Evolutionary conservation across 2,113 vertebrate genomes (phyloP), one percentile per base, ranked within the genome.

Genomic region (Calyptommatus sinebrachiatus): DNA sequence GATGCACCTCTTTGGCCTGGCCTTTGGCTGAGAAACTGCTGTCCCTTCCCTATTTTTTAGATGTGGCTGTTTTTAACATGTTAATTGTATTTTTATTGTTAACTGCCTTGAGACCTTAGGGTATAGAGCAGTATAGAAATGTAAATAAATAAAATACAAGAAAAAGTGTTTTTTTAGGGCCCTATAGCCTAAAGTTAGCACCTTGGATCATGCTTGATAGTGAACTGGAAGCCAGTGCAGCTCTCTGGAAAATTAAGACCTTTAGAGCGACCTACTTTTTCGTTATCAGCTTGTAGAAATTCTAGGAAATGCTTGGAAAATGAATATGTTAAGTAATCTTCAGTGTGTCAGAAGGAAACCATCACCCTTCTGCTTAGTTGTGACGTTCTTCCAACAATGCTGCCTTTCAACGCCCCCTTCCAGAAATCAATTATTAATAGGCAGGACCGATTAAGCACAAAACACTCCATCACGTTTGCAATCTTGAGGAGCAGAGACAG

Each of bases 261-360:
- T 89, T 85, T 79, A 78, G 65, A 85, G 74, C 78, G 80, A 86
- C 83, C 86, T 91, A 85, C n/a, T 87, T 87, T 84, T 86, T 70
- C 76, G 45, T 78, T 85, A 83, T 28, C 0, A 0, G 28, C 35
- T 80, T 69, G 80, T 31, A 8, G 14, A 89, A 86, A 80, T 77
- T 89, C 88, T 10, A 84, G 62, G 79, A 86, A 88, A 75, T 60
- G 60, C 53, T 89, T 85, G 83, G 72, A 86, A 86, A 85, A 77
- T 10, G 41, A 48, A 46, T 70, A 73, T 83, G 57, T 57, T 82
- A 83, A 82, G 71, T 66, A 69, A 57, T 26, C 82, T 46, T 83
- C 72, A 20, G 16, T 0, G 1, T 7, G 82, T 71, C n/a, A 86
- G 48, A 82, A 79, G 28, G 5, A 65, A 86, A 77, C 18, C 3